Base-by-base conservation (phyloP, 1,140 invertebrate genomes). In the Sycophila sp. region DNA sequence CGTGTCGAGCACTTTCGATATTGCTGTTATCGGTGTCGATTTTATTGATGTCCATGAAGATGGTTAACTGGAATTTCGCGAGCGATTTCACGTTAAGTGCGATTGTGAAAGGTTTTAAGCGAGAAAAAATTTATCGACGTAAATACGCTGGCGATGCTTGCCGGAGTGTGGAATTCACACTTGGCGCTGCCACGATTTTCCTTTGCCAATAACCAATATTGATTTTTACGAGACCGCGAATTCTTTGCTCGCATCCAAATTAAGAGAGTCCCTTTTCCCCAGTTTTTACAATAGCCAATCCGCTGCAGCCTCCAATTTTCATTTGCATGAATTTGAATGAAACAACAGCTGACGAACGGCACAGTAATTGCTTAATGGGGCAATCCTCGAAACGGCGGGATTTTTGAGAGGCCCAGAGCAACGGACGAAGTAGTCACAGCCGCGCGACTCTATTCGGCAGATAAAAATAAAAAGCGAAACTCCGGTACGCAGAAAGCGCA, bases 1-100 rank as follows among this genome's bases (percentile, higher is more conserved):
- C n/a, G n/a, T n/a, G n/a, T n/a, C n/a, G n/a, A n/a, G n/a, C n/a
- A n/a, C n/a, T n/a, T n/a, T n/a, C n/a, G n/a, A n/a, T n/a, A n/a
- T n/a, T n/a, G n/a, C n/a, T n/a, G n/a, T 47, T 17, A 53, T 53
- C 51, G 11, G 26, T 1, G 40, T 34, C 2, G 42, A 22, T 34
- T 17, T 34, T 56, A 56, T 56, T n/a, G n/a, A 4, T 30, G n/a
- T 5, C 56, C 32, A 24, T 26, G 58, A 62, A 45, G 40, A 45
- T 19, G n/a, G 11, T 62, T 62, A 62, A n/a, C 42, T 26, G 59
- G 59, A 62, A 62, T 62, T 62, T 49, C 40, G 59, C 59, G 40
- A 62, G 40, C 26, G 36, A 62, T 45, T 62, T 62, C 28, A n/a
- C 42, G 40, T 26, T 30, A 47, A 64, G 10, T 13, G 19, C 38